A percentile compares a stretch with the other conserved stretches of the same genome.
Evolutionary conservation across 2,888 invertebrate species (phyloP).

Genomic region (Dione juno): DNA sequence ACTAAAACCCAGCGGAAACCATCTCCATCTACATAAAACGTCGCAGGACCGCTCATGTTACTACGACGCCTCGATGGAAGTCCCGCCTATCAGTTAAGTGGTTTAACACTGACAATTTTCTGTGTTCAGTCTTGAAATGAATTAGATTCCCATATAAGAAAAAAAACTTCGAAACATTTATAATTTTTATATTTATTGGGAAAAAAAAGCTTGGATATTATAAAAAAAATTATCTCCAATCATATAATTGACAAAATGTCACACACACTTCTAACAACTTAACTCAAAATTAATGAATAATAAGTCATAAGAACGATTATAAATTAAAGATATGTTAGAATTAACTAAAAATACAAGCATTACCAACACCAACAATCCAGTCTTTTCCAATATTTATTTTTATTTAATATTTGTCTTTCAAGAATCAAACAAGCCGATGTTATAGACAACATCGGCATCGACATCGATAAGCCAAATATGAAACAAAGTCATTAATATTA

Average conservation of each 20-base stretch:
- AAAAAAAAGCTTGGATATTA: slow-evolving; percentile 6
- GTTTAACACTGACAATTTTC: too few species aligned
- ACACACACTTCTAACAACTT: not conserved
- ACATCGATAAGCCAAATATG: not conserved
- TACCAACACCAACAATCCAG: slow-evolving; percentile 35
- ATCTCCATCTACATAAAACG: too few species aligned
- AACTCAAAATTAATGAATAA: not conserved
- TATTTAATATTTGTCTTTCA: slow-evolving; percentile 40
- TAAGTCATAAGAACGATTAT: not conserved
- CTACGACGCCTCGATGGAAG: too few species aligned
- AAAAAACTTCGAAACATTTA: not conserved
- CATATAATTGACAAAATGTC: not conserved
- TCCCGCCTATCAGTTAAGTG: too few species aligned
- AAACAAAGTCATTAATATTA: not conserved
- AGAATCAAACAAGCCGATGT: slow-evolving; percentile 34
- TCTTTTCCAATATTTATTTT: slow-evolving; percentile 40
- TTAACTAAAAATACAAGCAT: slow-evolving; percentile 28
- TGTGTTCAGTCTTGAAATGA: too few species aligned
- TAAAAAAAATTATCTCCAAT: slow-evolving; percentile 4
- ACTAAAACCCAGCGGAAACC: too few species aligned
- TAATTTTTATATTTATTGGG: slow-evolving; percentile 2
- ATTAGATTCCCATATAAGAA: not conserved
- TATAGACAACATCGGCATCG: too few species aligned
- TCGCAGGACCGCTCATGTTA: too few species aligned
- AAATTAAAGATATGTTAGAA: not conserved